Evolutionary conservation across 2,888 invertebrate genomes (phyloP), one percentile per base, ranked within the genome.

Genomic region (Yponomeuta cagnagella): DNA sequence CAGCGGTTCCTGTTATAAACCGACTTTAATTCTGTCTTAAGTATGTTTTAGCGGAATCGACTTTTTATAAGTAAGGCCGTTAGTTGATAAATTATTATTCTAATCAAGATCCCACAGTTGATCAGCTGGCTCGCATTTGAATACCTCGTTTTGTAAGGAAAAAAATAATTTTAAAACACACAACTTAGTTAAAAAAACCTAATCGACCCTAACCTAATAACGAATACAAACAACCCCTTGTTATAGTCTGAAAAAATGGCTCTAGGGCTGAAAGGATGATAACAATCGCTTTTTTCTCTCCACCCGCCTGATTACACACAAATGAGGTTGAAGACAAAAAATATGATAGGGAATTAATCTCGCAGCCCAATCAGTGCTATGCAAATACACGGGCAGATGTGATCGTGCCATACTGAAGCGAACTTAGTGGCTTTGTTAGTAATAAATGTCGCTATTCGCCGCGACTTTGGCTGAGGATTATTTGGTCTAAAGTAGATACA

Each of bases 161-260:
- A 58, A 52, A 58, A 58, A 58, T 58, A 12, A 58, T 15, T 43
- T 43, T 43, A 43, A 43, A 43, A 43, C 9, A 43, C 43, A 43
- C 3, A 43, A 43, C 43, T 5, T 90, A 88, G 90, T 91, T 91
- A 90, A 89, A 90, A 90, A 85, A 88, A 86, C 90, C 91, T 92
- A 90, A 66, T 90, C 91, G 90, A 90, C 91, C 92, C 92, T 85
- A 86, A 90, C 88, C 87, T 85, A 89, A 90, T 90, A 92, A 88
- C 88, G 89, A 89, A 90, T 63, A 70, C 85, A 88, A 86, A 83
- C 87, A 86, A 87, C 92, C 90, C 87, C 89, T 92, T 90, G 88
- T 91, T 90, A 2, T 58, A 88, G 80, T 86, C 89, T 90, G 89
- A 91, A 92, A 91, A 85, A 91, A 91, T 86, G 85, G 92, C 92